Percentiles rank a stretch among this genome's conserved stretches.
Evolutionary conservation across 23 tunicate genomes (phyloP).

Genomic region (Halocynthia aurantium): DNA sequence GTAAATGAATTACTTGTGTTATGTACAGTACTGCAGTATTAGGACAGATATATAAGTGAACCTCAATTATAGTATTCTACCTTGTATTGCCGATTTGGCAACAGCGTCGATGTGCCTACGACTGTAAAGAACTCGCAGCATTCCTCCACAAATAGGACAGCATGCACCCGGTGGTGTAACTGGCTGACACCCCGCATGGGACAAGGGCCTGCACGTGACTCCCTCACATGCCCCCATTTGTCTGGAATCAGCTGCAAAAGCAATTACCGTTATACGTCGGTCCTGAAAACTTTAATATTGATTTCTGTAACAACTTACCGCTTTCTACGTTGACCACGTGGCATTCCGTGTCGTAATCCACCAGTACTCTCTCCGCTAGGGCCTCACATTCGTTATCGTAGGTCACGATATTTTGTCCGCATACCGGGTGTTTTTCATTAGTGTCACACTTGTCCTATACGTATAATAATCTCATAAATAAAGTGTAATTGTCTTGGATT

Average conservation of each 20-base stretch:
- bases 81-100: not conserved
- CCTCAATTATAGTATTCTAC: not conserved
- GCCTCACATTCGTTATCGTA: constrained; percentile 71
- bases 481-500: too few relatives aligned
- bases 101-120: constrained; percentile 24
- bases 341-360: constrained; percentile 54
- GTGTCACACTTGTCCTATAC: constrained; percentile 24
- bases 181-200: constrained; percentile 29
- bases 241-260: not conserved
- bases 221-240: constrained; percentile 23
- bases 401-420: constrained; percentile 71
- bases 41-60: not conserved
- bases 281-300: too few relatives aligned
- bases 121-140: constrained; percentile 45
- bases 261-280: not conserved
- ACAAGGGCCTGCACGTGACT: constrained; percentile 42
- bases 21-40: not conserved
- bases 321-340: not conserved
- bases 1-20: not conserved
- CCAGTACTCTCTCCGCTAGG: constrained; percentile 33
- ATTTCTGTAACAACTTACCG: not conserved
- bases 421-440: constrained; percentile 30
- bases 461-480: not conserved
- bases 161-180: constrained; percentile 79
- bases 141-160: constrained; percentile 75